Base-by-base conservation (phyloP, 2,797 vertebrate genomes). In the Falco cherrug region DNA sequence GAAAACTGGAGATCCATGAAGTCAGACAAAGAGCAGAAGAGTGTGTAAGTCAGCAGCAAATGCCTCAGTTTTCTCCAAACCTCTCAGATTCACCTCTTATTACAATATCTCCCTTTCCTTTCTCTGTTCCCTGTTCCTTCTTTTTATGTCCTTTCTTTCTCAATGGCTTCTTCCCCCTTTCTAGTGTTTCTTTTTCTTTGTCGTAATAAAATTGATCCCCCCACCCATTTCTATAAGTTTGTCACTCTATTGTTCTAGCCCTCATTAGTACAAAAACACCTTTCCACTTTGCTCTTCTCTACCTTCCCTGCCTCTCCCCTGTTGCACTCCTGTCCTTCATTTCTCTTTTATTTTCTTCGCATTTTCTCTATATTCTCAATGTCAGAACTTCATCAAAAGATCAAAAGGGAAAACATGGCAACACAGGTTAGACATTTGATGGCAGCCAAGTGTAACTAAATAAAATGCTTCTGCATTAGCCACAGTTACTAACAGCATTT, bases 401-500 rank as follows among this genome's bases (percentile, higher is more conserved):
- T 96, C 93, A 96, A 95, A 96, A 88, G 28, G 43, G 68, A 87
- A 89, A 94, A 87, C 41, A 21, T 11, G 1, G 43, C 71, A 95
- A 89, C 63, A 96, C 83, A 92, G 95, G 96, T 93, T 89, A 95
- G 31, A 91, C 69, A 94, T 96, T 70, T 96, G 81, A 95, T 71
- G 63, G 82, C 69, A 93, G 84, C 78, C 81, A 87, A 95, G n/a
- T 93, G 89, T 92, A 96, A 95, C 92, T 75, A 93, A 87, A 91
- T 87, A 94, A 96, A 96, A 95, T 94, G 84, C 19, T 96, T 95
- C 87, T 95, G 63, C 85, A 95, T 94, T 95, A 95, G 69, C 85
- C 81, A 86, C 73, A 93, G 89, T 93, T 94, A 64, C 69, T 94
- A 96, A 91, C 60, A 86, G 63, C 11, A 9, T 90, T 96, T 93